phyloP scores from a whole-genome alignment of 2,888 invertebrate genomes.

The Sminthurinus aureus region DNA sequence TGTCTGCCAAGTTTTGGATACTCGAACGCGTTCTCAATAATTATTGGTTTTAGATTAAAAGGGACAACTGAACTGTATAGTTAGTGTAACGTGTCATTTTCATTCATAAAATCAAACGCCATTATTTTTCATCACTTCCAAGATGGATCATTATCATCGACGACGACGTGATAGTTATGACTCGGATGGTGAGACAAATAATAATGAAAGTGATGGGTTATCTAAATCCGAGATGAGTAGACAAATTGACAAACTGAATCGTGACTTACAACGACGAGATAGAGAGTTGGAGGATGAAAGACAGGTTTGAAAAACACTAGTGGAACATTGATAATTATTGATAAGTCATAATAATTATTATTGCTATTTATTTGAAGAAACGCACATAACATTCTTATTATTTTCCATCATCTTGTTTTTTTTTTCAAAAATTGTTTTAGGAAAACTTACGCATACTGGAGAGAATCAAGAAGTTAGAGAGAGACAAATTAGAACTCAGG shows the following conservation, averaged over 20 bases:
- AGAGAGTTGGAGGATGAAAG: slow-evolving; percentile 58
- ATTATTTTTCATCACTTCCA: not conserved
- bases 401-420: not conserved
- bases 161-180: slow-evolving; percentile 37
- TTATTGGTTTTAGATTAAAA: not conserved
- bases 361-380: not conserved
- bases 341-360: no score
- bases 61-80: not conserved
- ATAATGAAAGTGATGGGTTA: slow-evolving; percentile 36
- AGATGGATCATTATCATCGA: slow-evolving; percentile 33
- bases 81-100: no score
- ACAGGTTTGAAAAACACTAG: no score
- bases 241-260: slow-evolving; percentile 53
- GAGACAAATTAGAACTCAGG: slow-evolving; percentile 66
- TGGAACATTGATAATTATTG: no score
- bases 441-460: slow-evolving; percentile 55
- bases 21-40: not conserved
- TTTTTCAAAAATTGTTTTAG: not conserved
- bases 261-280: slow-evolving; percentile 56
- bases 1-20: no score
- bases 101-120: no score
- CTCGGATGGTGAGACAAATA: slow-evolving; percentile 38
- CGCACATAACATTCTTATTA: not conserved
- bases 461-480: slow-evolving; percentile 63
- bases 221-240: slow-evolving; percentile 49